Evolutionary conservation across 2,113 vertebrate genomes (phyloP).

Genomic region (Percopsis transmontana): DNA sequence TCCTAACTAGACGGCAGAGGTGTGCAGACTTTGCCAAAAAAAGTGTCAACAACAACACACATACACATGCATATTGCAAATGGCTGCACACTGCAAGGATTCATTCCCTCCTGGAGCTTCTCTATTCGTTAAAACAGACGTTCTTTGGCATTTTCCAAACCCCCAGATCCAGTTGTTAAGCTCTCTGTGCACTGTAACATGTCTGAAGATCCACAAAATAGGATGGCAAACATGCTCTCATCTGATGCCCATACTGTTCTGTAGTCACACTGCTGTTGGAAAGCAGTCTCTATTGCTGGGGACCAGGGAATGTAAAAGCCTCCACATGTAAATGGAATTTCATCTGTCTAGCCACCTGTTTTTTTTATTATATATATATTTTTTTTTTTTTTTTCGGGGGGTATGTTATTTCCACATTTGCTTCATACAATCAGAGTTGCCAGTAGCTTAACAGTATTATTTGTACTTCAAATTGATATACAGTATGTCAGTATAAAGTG

Average conservation of each 20-base stretch:
- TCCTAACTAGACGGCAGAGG: not conserved
- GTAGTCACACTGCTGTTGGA: not conserved
- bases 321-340: slow-evolving; percentile 26
- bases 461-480: slow-evolving; percentile 11
- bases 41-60: not conserved
- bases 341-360: slow-evolving; percentile 34
- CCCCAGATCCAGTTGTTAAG: slow-evolving; percentile 66
- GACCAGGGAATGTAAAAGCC: slow-evolving; percentile 19
- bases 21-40: not conserved
- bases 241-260: not conserved
- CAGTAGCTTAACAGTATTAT: slow-evolving; percentile 48
- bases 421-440: slow-evolving; percentile 17
- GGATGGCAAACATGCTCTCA: slow-evolving; percentile 13
- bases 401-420: not conserved
- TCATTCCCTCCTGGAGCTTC: slow-evolving; percentile 66
- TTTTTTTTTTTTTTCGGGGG: not conserved
- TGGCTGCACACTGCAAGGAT: slow-evolving; percentile 48
- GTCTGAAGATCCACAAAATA: slow-evolving; percentile 40
- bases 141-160: slow-evolving; percentile 63
- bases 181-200: slow-evolving; percentile 59
- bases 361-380: slow-evolving; percentile 14
- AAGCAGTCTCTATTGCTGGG: not conserved
- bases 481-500: slow-evolving; percentile 27
- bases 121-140: slow-evolving; percentile 50
- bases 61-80: slow-evolving; percentile 1